Evolutionary conservation across 1,140 invertebrate genomes (phyloP).

Genomic region (Cotesia vestalis): DNA sequence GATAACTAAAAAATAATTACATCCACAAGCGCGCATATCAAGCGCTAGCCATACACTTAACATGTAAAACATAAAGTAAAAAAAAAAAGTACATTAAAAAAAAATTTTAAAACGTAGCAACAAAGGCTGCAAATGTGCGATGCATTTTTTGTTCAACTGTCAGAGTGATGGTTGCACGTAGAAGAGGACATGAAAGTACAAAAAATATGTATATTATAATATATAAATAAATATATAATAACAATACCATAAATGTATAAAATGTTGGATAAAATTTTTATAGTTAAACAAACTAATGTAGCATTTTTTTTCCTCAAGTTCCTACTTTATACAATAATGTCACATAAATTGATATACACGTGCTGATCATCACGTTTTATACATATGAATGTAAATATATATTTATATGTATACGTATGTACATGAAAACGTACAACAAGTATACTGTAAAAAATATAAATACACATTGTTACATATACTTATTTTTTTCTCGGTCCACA

Average conservation of each 20-base stretch:
- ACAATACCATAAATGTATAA: conserved; percentile 25
- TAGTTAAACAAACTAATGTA: conserved; percentile 23
- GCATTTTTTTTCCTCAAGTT: conserved; percentile 13
- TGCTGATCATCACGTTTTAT: no score
- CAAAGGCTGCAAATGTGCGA: conserved; percentile 3
- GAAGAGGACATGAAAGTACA: conserved; percentile 30
- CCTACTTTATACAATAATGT: conserved; percentile 6
- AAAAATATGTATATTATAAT: conserved; percentile 26
- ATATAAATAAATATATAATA: conserved; percentile 40
- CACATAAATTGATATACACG: conserved; percentile 34
- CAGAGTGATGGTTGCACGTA: conserved; percentile 36
- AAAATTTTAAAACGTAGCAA: not conserved
- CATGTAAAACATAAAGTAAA: not conserved
- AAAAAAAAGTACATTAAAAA: not conserved
- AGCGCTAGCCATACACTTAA: conserved; percentile 7
- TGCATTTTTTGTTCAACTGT: conserved; percentile 12
- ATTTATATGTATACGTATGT: no score
- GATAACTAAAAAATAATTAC: no score
- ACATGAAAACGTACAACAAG: conserved; percentile 29
- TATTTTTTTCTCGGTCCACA: not conserved
- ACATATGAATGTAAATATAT: no score
- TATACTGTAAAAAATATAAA: not conserved
- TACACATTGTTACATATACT: conserved; percentile 17
- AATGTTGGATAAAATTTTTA: conserved; percentile 28
- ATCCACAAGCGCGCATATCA: no score